These are phyloP conservation scores for Ptyas mucosa DNA, from an alignment of 2,113 vertebrate species.

Conservation along the genomic window DNA sequence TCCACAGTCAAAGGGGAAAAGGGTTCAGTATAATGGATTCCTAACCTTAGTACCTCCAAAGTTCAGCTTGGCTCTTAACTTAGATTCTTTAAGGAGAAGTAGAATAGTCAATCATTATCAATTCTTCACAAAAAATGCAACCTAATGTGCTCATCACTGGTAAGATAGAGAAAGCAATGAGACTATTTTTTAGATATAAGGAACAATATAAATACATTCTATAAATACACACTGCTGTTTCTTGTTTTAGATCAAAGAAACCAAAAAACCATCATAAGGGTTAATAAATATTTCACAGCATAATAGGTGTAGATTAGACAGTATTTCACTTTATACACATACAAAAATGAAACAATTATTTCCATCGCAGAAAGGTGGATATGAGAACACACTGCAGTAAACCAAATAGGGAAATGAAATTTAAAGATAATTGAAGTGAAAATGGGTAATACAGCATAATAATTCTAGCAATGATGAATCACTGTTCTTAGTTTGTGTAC, in stretches of 20 bases:
- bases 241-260: not conserved
- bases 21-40: not conserved
- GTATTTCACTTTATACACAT: not conserved
- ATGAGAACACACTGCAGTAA: not conserved
- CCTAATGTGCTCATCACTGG: not conserved
- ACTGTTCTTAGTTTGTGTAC: not conserved
- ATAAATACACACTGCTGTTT: not conserved
- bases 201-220: not conserved
- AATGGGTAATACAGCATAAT: not conserved
- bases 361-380: not conserved
- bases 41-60: not conserved
- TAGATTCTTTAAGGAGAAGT: not conserved
- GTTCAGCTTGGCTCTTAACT: not conserved
- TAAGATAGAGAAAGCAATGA: not conserved
- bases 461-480: not conserved
- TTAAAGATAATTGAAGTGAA: not conserved
- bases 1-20: not conserved
- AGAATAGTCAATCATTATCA: not conserved
- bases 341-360: not conserved
- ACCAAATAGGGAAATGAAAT: not conserved
- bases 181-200: not conserved
- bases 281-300: not conserved
- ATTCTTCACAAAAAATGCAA: not conserved
- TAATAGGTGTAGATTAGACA: not conserved
- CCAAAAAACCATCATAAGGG: not conserved